phyloP scores from a whole-genome alignment of 2,888 invertebrate genomes.

The Crossocerus cetratus region DNA sequence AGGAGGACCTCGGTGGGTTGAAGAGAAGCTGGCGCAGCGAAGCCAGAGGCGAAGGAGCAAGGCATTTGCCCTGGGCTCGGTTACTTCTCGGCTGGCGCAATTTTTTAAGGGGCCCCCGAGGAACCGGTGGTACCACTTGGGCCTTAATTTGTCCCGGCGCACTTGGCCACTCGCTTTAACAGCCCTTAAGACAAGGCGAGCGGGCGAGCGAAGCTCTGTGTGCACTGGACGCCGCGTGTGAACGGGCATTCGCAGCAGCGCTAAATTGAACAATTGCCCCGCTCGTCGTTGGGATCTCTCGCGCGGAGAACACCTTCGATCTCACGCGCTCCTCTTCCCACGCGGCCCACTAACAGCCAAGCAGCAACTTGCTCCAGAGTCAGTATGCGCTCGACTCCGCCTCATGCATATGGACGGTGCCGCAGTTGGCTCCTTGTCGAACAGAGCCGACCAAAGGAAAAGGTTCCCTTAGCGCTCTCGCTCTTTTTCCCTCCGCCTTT shows the following conservation, averaged over 20 bases:
- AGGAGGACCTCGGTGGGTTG: not conserved
- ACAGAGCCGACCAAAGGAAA: too few relatives aligned
- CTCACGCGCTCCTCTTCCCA: slow-evolving; percentile 62
- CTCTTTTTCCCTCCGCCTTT: too few relatives aligned
- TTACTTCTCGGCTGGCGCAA: not conserved
- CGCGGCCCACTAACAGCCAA: slow-evolving; percentile 35
- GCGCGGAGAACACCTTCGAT: slow-evolving; percentile 61
- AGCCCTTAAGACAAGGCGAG: slow-evolving; percentile 58
- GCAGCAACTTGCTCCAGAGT: too few relatives aligned
- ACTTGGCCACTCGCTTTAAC: slow-evolving; percentile 54
- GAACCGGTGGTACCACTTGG: slow-evolving; percentile 41
- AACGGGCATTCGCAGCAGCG: slow-evolving; percentile 51
- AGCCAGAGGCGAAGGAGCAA: too few relatives aligned
- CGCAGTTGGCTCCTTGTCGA: too few relatives aligned
- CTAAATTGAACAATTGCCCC: slow-evolving; percentile 70
- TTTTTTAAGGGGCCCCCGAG: slow-evolving; percentile 25
- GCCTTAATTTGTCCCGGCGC: slow-evolving; percentile 46
- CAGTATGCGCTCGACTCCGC: too few relatives aligned
- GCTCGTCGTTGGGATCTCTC: slow-evolving; percentile 56
- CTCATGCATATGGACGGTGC: too few relatives aligned
- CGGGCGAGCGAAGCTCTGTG: slow-evolving; percentile 1
- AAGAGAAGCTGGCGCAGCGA: too few relatives aligned
- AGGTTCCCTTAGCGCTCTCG: too few relatives aligned
- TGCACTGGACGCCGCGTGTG: slow-evolving; percentile 43
- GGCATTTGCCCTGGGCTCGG: not conserved